phyloP scores from a whole-genome alignment of 1,140 invertebrate genomes.

The Hypsibius dujardini region DNA sequence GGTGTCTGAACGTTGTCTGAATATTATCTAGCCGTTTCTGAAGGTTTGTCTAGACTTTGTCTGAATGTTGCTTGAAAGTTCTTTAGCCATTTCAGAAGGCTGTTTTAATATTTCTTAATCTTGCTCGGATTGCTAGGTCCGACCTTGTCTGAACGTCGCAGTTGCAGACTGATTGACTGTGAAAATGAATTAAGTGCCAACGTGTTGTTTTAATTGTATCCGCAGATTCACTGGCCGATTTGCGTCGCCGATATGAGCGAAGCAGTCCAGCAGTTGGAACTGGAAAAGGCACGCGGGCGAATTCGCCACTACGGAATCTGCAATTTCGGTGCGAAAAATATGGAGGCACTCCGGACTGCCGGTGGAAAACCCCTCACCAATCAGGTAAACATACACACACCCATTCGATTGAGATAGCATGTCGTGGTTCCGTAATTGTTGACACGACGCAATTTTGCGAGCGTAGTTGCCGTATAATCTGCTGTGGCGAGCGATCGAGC shows the following conservation, averaged over 20 bases:
- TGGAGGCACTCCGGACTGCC: slow-evolving; percentile 27
- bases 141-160: not conserved
- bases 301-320: slow-evolving; percentile 30
- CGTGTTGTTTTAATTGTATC: slow-evolving; percentile 14
- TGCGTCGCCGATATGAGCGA: slow-evolving; percentile 27
- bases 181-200: no score
- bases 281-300: slow-evolving; percentile 27
- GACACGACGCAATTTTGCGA: no score
- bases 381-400: slow-evolving; percentile 25
- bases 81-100: no score
- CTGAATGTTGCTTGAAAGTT: no score
- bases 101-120: no score
- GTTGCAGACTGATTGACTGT: not conserved
- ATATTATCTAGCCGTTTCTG: no score
- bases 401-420: not conserved
- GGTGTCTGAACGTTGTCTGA: no score
- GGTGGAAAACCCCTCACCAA: slow-evolving; percentile 29
- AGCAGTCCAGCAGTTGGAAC: slow-evolving; percentile 28
- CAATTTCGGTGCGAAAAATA: slow-evolving; percentile 31
- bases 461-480: slow-evolving; percentile 31
- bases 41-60: no score
- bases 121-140: no score
- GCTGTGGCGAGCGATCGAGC: slow-evolving; percentile 29
- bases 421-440: slow-evolving; percentile 1
- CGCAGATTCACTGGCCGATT: slow-evolving; percentile 30